Base-by-base conservation (phyloP, 1,140 invertebrate genomes). In the Lasaia peninsularis region DNA sequence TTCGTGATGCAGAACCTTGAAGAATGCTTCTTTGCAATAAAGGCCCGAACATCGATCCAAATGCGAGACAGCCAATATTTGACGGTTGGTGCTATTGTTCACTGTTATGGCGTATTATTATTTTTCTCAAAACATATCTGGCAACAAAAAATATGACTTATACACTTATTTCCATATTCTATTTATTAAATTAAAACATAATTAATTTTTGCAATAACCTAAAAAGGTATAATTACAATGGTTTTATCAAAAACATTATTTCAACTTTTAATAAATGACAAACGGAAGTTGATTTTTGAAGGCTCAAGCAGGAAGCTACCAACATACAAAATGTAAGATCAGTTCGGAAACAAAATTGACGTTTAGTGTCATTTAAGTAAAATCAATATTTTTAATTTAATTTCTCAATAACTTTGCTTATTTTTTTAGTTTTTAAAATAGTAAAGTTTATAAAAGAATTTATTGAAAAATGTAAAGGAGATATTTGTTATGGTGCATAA, bases 11-110 rank as follows among this genome's bases (percentile, higher is more conserved):
- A 71, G 91, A 91, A 80, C 89, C 91, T 86, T 91, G 91, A 85
- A 92, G 76, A 84, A 91, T 82, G 78, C 89, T 90, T 80, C 85
- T 89, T 82, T 89, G 86, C 78, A 91, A 83, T 83, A 91, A 90
- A 88, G 91, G 88, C 83, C 90, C 90, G 82, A 91, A 92, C 91
- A 92, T 92, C 89, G 90, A 91, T 91, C 91, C 90, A 90, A 91
- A 85, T 86, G 74, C 80, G 71, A 84, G 69, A 75, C 75, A 75
- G 72, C 66, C 67, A 71, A 80, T 67, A 71, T 74, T 72, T 71
- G 64, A 71, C 18, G 18, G 40, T 48, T 48, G 40, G 40, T 20
- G 20, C 16, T 48, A 48, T 20, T 48, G 40, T 20, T 63, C 65
- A 71, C 65, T 74, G 68, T 57, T 69, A 76, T 85, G 73, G 75